Percentiles rank a stretch among this genome's conserved stretches.
These are phyloP conservation scores for Ceyx erithaca DNA, from an alignment of 2,797 vertebrate species.

Conservation along the genomic window DNA sequence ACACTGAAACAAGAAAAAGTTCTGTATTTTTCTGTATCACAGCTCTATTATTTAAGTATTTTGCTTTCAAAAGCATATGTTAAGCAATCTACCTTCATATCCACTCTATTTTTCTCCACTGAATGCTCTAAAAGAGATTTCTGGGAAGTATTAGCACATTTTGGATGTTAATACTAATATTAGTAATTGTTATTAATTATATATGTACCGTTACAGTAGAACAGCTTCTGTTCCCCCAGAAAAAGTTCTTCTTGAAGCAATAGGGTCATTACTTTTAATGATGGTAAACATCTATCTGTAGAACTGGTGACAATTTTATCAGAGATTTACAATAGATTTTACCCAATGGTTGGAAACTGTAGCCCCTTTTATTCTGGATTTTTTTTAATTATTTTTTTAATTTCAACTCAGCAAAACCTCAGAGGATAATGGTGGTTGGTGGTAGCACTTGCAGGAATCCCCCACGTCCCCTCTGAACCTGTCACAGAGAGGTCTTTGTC, in stretches of 20 bases:
- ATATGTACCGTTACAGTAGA: background rate
- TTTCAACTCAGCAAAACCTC: background rate
- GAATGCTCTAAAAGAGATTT: background rate
- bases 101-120: background rate
- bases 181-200: background rate
- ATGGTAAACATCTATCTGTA: background rate
- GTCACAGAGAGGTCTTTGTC: background rate
- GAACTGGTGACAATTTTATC: background rate
- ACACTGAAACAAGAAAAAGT: background rate
- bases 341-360: background rate
- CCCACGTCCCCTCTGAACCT: fast-evolving
- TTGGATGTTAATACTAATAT: background rate
- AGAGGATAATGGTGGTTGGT: no score
- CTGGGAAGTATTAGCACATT: background rate
- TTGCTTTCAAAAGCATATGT: background rate
- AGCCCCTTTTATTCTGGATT: background rate
- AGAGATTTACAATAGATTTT: background rate
- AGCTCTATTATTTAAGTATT: background rate
- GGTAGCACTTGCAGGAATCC: background rate
- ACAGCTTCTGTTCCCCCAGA: background rate
- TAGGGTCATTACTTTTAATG: background rate
- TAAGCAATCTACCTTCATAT: background rate
- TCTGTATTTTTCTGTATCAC: background rate
- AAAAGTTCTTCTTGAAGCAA: background rate
- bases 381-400: background rate